Conservation (phyloP, 2,113 vertebrate species). For the Zosterops borbonicus region DNA sequence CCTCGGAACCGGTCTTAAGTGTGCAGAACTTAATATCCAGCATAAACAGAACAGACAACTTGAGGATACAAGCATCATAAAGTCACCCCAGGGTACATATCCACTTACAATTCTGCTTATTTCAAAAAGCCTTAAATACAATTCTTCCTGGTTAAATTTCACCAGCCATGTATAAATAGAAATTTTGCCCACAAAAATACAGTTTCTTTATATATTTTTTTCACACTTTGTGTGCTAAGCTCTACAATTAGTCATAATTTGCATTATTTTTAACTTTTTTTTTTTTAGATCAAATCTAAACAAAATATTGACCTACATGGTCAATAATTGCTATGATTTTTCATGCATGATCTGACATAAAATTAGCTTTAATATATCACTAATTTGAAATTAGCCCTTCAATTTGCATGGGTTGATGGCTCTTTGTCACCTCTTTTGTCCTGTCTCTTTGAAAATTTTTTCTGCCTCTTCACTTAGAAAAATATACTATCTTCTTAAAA, state of each 20-base stretch:
- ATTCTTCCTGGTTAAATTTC: neutral
- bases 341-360: neutral
- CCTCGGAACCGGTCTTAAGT: neutral
- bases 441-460: neutral
- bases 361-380: neutral
- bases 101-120: neutral
- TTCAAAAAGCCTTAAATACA: constrained; percentile 5
- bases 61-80: neutral
- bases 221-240: neutral
- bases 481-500: neutral
- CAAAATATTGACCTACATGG: neutral
- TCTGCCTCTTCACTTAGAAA: neutral
- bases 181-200: neutral
- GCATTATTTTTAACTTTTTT: neutral
- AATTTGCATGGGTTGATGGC: neutral
- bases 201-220: neutral
- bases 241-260: neutral
- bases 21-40: neutral
- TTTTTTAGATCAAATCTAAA: neutral
- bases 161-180: neutral
- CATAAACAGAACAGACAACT: neutral
- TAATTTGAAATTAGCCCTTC: neutral
- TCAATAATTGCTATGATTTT: neutral
- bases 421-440: neutral
- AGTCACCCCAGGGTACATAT: neutral